Conservation (phyloP, 1,140 invertebrate genomes). For the Drosophila virilis region DNA sequence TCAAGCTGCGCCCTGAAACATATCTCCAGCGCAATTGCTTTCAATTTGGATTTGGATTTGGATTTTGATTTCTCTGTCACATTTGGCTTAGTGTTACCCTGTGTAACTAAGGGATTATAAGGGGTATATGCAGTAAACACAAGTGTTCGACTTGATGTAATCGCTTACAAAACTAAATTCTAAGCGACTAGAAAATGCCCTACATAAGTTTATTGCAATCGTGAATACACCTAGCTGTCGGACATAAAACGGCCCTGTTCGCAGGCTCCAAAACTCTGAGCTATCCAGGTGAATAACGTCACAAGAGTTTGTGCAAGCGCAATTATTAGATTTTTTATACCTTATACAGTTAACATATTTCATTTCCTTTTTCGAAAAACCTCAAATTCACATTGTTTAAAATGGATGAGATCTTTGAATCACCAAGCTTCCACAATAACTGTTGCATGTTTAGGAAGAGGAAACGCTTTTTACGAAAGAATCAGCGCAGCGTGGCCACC, state of each 20-base stretch:
- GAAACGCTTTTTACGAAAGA: background rate
- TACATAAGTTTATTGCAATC: too few relatives aligned
- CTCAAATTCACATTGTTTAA: background rate
- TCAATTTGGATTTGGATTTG: conserved; percentile 21
- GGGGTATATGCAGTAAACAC: background rate
- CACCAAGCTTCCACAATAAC: background rate
- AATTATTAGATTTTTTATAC: too few relatives aligned
- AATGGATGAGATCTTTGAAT: background rate
- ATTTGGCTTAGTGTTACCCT: background rate
- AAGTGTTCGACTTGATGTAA: too few relatives aligned
- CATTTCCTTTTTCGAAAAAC: too few relatives aligned
- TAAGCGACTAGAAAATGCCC: too few relatives aligned
- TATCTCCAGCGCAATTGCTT: conserved; percentile 25
- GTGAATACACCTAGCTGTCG: too few relatives aligned
- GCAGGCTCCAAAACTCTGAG: too few relatives aligned
- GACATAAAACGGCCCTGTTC: too few relatives aligned
- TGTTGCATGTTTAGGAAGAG: background rate
- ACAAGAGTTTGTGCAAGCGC: too few relatives aligned
- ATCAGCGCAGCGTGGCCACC: background rate
- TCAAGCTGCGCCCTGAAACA: conserved; percentile 16
- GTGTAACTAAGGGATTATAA: background rate
- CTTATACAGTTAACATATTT: too few relatives aligned
- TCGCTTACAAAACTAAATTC: too few relatives aligned
- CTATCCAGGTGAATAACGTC: too few relatives aligned
- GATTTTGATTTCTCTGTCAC: background rate